phyloP scores from a whole-genome alignment of 2,797 vertebrate genomes.

The Nyctibius grandis region DNA sequence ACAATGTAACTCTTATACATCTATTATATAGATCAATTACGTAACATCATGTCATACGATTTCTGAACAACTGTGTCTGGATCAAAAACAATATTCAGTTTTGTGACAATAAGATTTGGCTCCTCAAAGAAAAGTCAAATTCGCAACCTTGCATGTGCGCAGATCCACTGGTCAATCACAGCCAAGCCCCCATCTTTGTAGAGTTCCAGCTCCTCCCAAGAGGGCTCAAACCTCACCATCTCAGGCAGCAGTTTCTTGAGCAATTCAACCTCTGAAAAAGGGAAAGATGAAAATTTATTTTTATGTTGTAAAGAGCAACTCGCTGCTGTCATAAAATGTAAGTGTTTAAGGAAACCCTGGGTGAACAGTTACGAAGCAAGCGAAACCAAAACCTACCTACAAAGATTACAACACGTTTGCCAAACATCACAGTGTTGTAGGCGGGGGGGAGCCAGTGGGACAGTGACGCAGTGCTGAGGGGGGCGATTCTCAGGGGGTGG shows the following conservation, averaged over 20 bases:
- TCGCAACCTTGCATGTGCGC: slow-evolving; percentile 88
- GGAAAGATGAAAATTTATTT: neutral
- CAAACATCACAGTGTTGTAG: neutral
- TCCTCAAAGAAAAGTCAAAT: neutral
- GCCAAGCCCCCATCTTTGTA: slow-evolving; percentile 93
- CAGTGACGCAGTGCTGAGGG: accelerated
- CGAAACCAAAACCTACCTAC: neutral
- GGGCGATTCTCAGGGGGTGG: neutral
- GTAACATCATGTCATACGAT: neutral
- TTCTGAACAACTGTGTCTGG: neutral
- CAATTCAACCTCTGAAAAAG: slow-evolving; percentile 78
- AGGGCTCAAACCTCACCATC: slow-evolving; percentile 88
- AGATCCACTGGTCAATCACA: slow-evolving; percentile 99
- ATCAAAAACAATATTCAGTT: neutral
- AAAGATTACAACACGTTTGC: neutral
- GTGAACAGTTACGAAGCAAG: neutral
- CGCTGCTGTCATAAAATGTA: accelerated
- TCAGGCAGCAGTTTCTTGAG: slow-evolving; percentile 84
- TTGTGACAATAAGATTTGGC: neutral
- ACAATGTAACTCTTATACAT: neutral
- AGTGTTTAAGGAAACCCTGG: neutral
- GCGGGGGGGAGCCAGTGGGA: neutral
- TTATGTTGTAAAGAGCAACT: neutral
- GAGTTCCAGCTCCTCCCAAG: slow-evolving; percentile 85
- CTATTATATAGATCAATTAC: neutral